Conservation (phyloP, 2,797 vertebrate species). For the Synaphobranchus kaupii region DNA sequence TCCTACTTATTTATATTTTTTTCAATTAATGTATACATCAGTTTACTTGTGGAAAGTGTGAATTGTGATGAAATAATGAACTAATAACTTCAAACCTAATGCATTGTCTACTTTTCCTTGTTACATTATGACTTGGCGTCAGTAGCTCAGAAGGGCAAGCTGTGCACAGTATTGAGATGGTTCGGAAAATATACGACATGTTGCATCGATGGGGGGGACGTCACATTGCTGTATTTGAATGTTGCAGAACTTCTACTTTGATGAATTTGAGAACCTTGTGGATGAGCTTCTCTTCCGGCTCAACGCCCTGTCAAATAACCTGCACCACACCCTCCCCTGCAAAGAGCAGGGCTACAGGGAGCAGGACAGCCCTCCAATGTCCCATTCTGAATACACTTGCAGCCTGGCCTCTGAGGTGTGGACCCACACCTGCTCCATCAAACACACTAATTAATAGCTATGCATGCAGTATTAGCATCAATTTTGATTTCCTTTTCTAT, state of each 20-base stretch:
- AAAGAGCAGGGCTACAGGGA: constrained; percentile 34
- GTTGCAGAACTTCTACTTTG: constrained; percentile 72
- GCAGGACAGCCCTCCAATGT: constrained; percentile 38
- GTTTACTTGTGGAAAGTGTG: not conserved
- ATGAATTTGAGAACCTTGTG: constrained; percentile 76
- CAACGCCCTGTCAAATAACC: constrained; percentile 61
- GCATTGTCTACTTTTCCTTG: not conserved
- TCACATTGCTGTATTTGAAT: not conserved
- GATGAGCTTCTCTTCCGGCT: constrained; percentile 79
- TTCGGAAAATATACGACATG: not conserved
- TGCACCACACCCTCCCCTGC: constrained; percentile 53
- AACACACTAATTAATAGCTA: not conserved
- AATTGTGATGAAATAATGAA: not conserved
- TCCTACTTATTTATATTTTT: too few relatives aligned
- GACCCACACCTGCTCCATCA: not conserved
- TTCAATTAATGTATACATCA: not conserved
- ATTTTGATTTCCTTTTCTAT: not conserved
- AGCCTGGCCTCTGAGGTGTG: constrained; percentile 54
- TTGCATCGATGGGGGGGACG: not conserved
- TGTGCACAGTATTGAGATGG: not conserved
- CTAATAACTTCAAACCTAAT: not conserved
- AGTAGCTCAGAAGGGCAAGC: not conserved
- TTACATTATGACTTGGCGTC: not conserved
- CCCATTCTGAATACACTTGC: constrained; percentile 34
- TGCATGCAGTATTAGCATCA: not conserved